phyloP scores from a whole-genome alignment of 1,140 invertebrate genomes.

The Fopius arisanus region DNA sequence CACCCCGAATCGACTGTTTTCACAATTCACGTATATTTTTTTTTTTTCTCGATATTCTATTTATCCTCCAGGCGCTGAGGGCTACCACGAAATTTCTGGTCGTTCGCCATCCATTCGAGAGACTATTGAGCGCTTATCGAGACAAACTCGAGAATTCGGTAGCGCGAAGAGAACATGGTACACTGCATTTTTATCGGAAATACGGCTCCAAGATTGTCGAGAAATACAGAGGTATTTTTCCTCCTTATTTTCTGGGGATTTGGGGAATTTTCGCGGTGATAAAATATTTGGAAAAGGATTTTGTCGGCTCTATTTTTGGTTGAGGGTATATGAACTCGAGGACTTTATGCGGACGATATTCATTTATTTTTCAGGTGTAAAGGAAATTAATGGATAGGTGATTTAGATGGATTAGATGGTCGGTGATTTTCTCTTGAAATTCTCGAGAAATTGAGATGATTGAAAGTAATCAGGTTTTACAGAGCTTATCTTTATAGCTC shows the following conservation, averaged over 20 bases:
- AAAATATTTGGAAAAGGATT: too few relatives aligned
- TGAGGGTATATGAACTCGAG: too few relatives aligned
- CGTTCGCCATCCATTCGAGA: constrained; percentile 73
- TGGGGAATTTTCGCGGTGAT: neutral
- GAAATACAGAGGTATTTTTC: constrained; percentile 61
- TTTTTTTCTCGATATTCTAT: neutral
- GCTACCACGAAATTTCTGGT: constrained; percentile 52
- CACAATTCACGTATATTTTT: neutral
- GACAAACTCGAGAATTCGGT: constrained; percentile 71
- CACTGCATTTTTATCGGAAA: constrained; percentile 67
- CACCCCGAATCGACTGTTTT: neutral
- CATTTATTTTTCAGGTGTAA: too few relatives aligned
- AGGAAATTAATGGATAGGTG: too few relatives aligned
- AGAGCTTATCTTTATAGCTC: too few relatives aligned
- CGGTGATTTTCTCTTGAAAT: too few relatives aligned
- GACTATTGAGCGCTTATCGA: constrained; percentile 71
- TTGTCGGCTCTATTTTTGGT: too few relatives aligned
- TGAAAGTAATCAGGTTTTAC: too few relatives aligned
- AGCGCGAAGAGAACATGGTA: constrained; percentile 62
- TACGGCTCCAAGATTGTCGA: constrained; percentile 69
- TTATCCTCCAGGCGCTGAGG: constrained; percentile 53
- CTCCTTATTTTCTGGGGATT: neutral
- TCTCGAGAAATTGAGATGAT: too few relatives aligned
- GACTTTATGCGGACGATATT: too few relatives aligned
- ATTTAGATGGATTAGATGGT: too few relatives aligned